Evolutionary conservation across 2,797 vertebrate species (phyloP).

Genomic region (Spizella passerina): DNA sequence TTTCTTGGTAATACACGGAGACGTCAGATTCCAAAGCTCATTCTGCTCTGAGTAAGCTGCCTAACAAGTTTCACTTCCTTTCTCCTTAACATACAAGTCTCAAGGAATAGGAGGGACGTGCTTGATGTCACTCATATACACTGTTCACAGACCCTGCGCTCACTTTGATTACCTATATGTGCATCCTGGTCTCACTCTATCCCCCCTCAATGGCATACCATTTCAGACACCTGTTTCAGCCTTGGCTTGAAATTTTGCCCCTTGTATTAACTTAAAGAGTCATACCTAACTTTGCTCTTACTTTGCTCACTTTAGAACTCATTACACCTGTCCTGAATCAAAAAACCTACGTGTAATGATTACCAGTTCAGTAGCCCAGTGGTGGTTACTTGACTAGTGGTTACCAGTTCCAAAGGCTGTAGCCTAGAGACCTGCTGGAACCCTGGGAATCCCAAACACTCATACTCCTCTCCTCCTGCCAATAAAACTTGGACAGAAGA

Average conservation of each 20-base stretch:
- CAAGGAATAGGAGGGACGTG: background rate
- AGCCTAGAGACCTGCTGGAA: background rate
- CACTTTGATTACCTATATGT: background rate
- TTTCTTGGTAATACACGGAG: background rate
- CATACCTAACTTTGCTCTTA: background rate
- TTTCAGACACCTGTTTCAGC: background rate
- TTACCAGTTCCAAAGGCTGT: background rate
- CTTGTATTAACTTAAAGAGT: background rate
- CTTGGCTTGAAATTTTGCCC: background rate
- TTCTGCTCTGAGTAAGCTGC: background rate
- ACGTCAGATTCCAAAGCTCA: background rate
- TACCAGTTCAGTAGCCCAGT: background rate
- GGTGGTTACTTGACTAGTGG: background rate
- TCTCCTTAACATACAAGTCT: background rate
- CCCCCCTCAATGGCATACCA: background rate
- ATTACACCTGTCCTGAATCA: background rate
- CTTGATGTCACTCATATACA: background rate
- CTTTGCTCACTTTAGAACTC: background rate
- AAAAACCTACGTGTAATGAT: accelerated
- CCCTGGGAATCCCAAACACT: background rate
- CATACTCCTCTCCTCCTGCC: background rate
- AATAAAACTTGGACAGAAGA: background rate
- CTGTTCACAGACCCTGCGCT: background rate
- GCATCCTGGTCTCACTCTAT: background rate
- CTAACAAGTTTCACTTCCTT: background rate